Evolutionary conservation across 2,797 vertebrate species (phyloP).

Genomic region (Erethizon dorsatum): DNA sequence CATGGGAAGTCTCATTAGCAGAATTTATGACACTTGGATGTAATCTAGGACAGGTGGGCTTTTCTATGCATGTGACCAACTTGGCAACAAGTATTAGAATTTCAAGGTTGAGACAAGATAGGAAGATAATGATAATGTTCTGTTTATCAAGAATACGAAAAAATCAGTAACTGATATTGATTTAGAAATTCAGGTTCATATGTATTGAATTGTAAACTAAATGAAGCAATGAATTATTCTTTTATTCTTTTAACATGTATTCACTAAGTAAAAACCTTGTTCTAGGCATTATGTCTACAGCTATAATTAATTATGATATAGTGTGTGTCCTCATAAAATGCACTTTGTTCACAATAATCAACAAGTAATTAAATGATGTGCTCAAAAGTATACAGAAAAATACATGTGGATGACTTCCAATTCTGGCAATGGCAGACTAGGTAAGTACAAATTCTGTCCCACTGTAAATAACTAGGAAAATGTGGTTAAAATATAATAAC

Average conservation of each 20-base stretch:
- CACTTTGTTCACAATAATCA: neutral
- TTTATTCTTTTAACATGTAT: neutral
- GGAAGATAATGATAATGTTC: neutral
- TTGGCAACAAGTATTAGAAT: slow-evolving; percentile 62
- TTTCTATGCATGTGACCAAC: slow-evolving; percentile 42
- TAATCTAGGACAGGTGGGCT: slow-evolving; percentile 43
- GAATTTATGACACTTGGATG: slow-evolving; percentile 64
- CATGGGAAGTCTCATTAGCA: slow-evolving; percentile 76
- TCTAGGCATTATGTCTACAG: neutral
- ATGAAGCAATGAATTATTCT: neutral
- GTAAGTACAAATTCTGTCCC: neutral
- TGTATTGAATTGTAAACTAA: neutral
- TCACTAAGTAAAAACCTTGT: neutral
- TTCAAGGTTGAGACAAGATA: neutral
- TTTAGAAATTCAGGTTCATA: neutral
- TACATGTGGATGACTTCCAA: neutral
- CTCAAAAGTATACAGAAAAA: neutral
- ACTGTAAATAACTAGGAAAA: slow-evolving; percentile 25
- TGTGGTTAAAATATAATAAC: neutral
- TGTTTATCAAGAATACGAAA: neutral
- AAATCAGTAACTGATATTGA: neutral
- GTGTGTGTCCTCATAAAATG: neutral
- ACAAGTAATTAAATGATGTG: neutral
- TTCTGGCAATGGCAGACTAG: neutral
- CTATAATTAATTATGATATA: neutral